Evolutionary conservation across 2,113 vertebrate genomes (phyloP).

Genomic region (Tympanuchus pallidicinctus): DNA sequence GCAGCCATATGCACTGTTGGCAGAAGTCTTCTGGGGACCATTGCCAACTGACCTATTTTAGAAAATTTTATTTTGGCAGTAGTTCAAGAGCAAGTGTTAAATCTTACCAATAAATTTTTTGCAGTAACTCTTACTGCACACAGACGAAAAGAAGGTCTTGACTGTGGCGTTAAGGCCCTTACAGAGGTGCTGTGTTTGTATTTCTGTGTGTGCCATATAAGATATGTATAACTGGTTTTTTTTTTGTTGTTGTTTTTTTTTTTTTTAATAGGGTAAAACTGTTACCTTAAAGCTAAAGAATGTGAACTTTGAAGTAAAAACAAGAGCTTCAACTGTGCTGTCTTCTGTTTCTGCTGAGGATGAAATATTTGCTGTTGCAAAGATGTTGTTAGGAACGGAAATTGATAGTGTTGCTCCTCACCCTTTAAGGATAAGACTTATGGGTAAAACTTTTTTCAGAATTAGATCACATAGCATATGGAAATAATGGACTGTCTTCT

Average conservation of each 20-base stretch:
- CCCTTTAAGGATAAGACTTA: constrained; percentile 91
- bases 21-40: not conserved
- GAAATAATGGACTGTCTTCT: not conserved
- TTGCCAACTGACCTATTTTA: not conserved
- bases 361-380: constrained; percentile 93
- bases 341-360: constrained; percentile 86
- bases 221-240: not conserved
- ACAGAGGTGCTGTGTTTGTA: not conserved
- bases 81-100: not conserved
- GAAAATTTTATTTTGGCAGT: rapidly evolving
- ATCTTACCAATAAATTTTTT: not conserved
- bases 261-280: constrained; percentile 85
- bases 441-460: constrained; percentile 86
- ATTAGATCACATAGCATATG: not conserved
- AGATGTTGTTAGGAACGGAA: constrained; percentile 91
- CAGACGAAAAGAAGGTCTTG: not conserved
- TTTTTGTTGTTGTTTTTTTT: not conserved
- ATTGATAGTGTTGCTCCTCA: constrained; percentile 87
- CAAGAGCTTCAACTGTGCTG: constrained; percentile 85
- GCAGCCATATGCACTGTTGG: not conserved
- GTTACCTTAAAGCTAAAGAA: constrained; percentile 96
- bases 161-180: not conserved
- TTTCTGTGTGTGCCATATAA: not conserved
- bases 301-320: constrained; percentile 96
- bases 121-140: not conserved